These are phyloP conservation scores for Herpetotheres cachinnans DNA, from an alignment of 2,113 vertebrate species.

Conservation along the genomic window DNA sequence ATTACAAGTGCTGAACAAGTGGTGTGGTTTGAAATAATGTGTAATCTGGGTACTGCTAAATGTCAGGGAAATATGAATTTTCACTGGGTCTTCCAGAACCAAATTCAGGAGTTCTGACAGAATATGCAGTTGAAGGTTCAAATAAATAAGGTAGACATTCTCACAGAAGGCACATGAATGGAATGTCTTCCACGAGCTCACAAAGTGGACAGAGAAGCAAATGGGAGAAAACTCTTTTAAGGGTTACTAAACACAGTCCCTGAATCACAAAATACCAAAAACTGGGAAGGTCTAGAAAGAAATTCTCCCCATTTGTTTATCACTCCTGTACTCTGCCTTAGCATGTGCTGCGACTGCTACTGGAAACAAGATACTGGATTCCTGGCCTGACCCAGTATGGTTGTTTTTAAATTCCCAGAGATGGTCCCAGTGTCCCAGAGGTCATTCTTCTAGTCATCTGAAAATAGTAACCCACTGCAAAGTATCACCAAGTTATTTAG, in stretches of 20 bases:
- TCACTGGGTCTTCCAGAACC: neutral
- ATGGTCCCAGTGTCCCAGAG: neutral
- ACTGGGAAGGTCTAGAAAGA: neutral
- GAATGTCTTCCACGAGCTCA: neutral
- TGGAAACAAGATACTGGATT: neutral
- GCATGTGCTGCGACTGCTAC: neutral
- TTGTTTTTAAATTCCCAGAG: neutral
- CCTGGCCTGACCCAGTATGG: neutral
- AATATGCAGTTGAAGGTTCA: neutral
- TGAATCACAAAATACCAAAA: neutral
- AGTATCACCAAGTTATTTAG: constrained; percentile 7
- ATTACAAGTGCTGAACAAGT: neutral
- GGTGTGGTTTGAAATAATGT: neutral
- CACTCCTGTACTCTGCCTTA: neutral
- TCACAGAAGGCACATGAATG: neutral
- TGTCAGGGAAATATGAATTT: neutral
- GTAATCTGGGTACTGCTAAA: neutral
- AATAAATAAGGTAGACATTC: neutral
- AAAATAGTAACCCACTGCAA: constrained; percentile 8
- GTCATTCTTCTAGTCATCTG: neutral
- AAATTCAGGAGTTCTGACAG: neutral
- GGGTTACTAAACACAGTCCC: neutral
- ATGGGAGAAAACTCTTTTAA: neutral
- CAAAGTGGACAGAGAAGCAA: neutral
- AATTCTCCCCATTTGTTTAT: neutral